Evolutionary conservation across 2,797 vertebrate species (phyloP), one percentile per base, ranked within the genome.

Genomic region (Gymnocypris eckloni): DNA sequence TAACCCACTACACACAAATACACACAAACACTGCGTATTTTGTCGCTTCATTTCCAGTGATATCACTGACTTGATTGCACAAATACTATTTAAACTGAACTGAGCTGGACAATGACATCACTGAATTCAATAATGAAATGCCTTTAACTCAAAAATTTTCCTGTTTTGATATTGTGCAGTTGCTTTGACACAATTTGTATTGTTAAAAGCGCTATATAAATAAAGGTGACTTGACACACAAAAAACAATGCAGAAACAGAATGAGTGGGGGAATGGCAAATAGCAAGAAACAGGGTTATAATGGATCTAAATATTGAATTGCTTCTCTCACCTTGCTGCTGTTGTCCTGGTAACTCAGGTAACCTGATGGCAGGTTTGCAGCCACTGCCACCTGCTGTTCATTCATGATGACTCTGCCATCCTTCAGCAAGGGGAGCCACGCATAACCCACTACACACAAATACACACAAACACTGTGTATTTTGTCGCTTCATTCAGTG

Each of bases 361-460:
- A 99, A 22, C 97, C 97, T 0, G 96, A 82, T 0, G 97, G 97
- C 86, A 98, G 96, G 89, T 95, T 97, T 66, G 96, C 96, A 6
- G 98, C 95, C 50, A 99, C 97, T 0, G 97, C 92, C 85, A 97
- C 92, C 82, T 97, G 96, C 84, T 98, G 97, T 43, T 99, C 98
- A 4, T 93, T 97, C 79, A 96, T 96, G 87, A 97, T 94, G 87
- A 99, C 97, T 88, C 98, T 94, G 90, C 98, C 97, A 10, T 99
- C 98, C 91, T 94, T 97, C 87, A 99, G 95, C 86, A 99, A 93
- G 41, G 97, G 97, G 87, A 99, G 95, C 98, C 98, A 99, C 15
- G 97, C 96, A 77, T 96, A 98, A 8, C 98, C 98, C 91, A 99
- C 98, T 99, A 92, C 2, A 86, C 16, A 80, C 69, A 66, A 72